These are phyloP conservation scores for Hyperopisus bebe DNA, from an alignment of 2,113 vertebrate species.

Conservation along the genomic window DNA sequence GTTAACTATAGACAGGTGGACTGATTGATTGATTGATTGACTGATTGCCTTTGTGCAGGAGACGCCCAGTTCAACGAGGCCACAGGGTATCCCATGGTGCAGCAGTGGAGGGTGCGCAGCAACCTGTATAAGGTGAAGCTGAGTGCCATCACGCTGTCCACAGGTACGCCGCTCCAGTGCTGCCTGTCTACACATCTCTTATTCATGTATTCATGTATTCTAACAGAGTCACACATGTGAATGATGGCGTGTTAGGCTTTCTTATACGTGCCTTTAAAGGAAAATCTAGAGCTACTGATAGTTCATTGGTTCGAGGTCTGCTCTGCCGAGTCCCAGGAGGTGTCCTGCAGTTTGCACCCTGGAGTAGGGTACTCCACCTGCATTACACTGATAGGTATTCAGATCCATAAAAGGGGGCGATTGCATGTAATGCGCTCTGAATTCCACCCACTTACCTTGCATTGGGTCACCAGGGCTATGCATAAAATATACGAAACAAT, in stretches of 20 bases:
- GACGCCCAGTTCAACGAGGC: conserved; percentile 87
- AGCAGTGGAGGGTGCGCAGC: conserved; percentile 92
- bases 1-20: neutral
- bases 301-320: neutral
- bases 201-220: neutral
- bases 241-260: neutral
- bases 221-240: neutral
- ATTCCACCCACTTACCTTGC: neutral
- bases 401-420: neutral
- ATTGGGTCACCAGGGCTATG: neutral
- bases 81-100: conserved; percentile 92
- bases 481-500: neutral
- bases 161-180: conserved; percentile 63
- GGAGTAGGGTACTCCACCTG: neutral
- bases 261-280: neutral
- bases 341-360: neutral
- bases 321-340: neutral
- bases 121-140: conserved; percentile 96
- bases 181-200: neutral
- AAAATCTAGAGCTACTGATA: neutral
- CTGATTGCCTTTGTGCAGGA: conserved; percentile 53
- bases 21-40: conserved; percentile 1
- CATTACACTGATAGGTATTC: neutral
- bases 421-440: neutral
- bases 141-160: conserved; percentile 85